Percentiles rank a stretch among this genome's conserved stretches.
These are phyloP conservation scores for Eudyptes chrysolophus DNA, from an alignment of 2,113 vertebrate species.

Conservation along the genomic window DNA sequence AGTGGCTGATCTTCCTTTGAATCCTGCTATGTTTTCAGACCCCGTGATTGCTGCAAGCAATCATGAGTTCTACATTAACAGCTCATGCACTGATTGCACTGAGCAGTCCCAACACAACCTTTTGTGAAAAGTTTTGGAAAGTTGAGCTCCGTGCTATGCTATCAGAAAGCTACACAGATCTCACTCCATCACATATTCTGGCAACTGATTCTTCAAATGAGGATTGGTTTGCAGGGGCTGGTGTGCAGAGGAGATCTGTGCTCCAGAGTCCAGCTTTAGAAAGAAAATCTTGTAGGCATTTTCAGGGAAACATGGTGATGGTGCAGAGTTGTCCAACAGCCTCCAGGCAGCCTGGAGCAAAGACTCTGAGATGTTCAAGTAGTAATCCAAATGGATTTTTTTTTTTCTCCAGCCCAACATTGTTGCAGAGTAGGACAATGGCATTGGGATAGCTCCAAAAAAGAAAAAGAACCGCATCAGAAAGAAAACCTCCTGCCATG, in stretches of 20 bases:
- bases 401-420: background rate
- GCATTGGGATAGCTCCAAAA: background rate
- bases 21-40: background rate
- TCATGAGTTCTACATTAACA: background rate
- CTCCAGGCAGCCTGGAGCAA: conserved; percentile 54
- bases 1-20: background rate
- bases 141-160: rapidly evolving
- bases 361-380: conserved; percentile 23
- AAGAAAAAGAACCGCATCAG: background rate
- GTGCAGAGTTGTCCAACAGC: background rate
- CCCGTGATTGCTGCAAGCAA: background rate
- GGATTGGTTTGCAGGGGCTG: background rate
- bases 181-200: background rate
- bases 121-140: background rate
- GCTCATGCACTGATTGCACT: background rate
- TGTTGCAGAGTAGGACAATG: background rate
- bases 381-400: background rate
- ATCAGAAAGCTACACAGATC: background rate
- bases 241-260: background rate
- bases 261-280: background rate
- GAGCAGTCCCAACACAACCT: background rate
- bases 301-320: conserved; percentile 24
- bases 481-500: background rate
- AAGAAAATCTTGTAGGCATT: background rate
- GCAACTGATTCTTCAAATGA: background rate